Evolutionary conservation across 2,888 invertebrate species (phyloP), one percentile per base, ranked within the genome.

Genomic region (Terebella lapidaria): DNA sequence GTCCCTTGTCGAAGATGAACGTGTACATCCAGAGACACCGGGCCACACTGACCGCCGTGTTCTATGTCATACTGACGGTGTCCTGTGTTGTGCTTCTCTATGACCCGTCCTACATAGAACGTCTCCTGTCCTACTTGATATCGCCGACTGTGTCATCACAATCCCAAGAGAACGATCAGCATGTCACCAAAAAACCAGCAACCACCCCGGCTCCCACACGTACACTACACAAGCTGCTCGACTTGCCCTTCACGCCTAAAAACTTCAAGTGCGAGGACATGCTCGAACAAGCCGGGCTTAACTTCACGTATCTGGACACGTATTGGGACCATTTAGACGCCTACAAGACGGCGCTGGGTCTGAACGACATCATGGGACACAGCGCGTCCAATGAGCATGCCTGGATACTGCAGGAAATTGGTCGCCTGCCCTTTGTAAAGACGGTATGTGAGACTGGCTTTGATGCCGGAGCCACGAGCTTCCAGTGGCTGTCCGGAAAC

Each of bases 371-470:
- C 1, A 2, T 57, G 22, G 45, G 27, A 15, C 45, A 54, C 25
- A 47, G 47, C 49, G 27, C 22, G 10, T 20, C 30, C 28, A 58
- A 60, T 47, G 60, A 60, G 26, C 54, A 53, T 22, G 30, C 53
- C 22, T 60, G 60, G 60, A n/a, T 54, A 20, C 22, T 60, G 10
- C 56, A 56, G 24, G 60, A 60, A 18, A 4, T 60, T 1, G 57
- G 53, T 5, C 46, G 28, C 22, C 52, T 53, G 18, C 25, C 28
- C n/a, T 59, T 59, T 28, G 53, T 62, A 4, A 10, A 25, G 20
- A 62, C 51, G 18, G 56, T 59, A 22, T 62, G 62, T 42, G 62
- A 59, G 42, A 59, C 58, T 18, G 56, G 56, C 15, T 56, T 62
- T 29, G 3, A 30, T 46, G 62, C 62, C 10, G 62, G 62, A 22